Percentiles rank a stretch among this genome's conserved stretches.
Evolutionary conservation across 2,888 invertebrate species (phyloP).

Genomic region (Uropetala carovei): DNA sequence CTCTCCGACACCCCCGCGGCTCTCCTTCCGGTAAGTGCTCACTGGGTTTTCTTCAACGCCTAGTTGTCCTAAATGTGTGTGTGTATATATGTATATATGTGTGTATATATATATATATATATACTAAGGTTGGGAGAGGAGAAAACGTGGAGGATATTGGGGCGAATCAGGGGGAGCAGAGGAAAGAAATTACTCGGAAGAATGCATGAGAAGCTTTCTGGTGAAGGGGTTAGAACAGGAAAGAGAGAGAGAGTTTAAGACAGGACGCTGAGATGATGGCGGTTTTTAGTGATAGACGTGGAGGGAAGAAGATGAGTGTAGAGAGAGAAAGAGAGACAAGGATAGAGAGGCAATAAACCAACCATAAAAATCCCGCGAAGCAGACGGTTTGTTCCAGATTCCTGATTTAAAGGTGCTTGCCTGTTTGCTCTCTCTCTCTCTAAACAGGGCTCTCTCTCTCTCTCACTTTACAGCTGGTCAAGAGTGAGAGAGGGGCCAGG

Average conservation of each 20-base stretch:
- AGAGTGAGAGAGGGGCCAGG: background rate
- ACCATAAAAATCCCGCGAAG: background rate
- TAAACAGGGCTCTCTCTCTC: background rate
- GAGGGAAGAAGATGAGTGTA: too few species aligned
- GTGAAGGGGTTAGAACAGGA: background rate
- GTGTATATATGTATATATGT: too few species aligned
- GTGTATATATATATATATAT: too few species aligned
- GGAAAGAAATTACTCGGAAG: background rate
- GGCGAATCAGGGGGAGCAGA: too few species aligned
- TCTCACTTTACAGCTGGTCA: too few species aligned
- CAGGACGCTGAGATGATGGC: background rate
- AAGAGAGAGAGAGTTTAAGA: background rate
- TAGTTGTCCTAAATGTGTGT: too few species aligned
- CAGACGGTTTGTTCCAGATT: conserved; percentile 17
- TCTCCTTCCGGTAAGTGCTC: too few species aligned
- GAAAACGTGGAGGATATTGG: too few species aligned
- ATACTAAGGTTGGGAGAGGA: too few species aligned
- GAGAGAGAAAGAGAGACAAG: background rate
- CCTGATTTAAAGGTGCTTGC: background rate
- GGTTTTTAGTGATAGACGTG: background rate
- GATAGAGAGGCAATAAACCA: background rate
- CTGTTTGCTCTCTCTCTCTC: background rate
- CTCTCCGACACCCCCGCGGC: too few species aligned
- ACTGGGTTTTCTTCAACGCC: too few species aligned
- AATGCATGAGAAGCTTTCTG: background rate